phyloP scores from a whole-genome alignment of 2,888 invertebrate genomes.

The Hirtodrosophila cameraria region DNA sequence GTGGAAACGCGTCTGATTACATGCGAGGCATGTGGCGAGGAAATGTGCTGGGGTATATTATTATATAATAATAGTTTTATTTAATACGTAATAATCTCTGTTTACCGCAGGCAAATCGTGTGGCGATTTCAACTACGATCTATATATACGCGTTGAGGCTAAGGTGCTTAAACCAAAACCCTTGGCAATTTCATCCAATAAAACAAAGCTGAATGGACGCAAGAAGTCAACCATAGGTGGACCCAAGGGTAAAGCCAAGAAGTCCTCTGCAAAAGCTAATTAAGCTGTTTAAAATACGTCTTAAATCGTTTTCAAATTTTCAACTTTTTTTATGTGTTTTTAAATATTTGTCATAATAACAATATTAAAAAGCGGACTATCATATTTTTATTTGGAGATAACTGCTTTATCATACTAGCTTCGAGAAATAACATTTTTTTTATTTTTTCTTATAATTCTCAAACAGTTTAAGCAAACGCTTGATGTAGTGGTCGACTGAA shows the following conservation, averaged over 20 bases:
- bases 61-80: background rate
- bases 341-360: too few relatives aligned
- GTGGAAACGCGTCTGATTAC: constrained; percentile 90
- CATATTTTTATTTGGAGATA: too few relatives aligned
- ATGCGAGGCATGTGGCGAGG: constrained; percentile 93
- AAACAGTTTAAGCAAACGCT: too few relatives aligned
- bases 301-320: too few relatives aligned
- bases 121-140: constrained; percentile 83
- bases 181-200: constrained; percentile 64
- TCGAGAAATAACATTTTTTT: too few relatives aligned
- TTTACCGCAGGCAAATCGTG: constrained; percentile 79
- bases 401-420: too few relatives aligned
- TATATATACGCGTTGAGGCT: constrained; percentile 82
- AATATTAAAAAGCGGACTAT: too few relatives aligned
- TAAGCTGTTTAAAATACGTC: background rate
- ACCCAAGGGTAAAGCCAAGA: constrained; percentile 74
- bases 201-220: constrained; percentile 78
- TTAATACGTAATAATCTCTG: background rate
- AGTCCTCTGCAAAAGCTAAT: constrained; percentile 53
- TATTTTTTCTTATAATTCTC: too few relatives aligned
- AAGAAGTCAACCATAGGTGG: constrained; percentile 75
- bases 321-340: too few relatives aligned
- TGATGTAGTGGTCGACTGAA: too few relatives aligned
- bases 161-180: constrained; percentile 81
- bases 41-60: constrained; percentile 89